These are phyloP conservation scores for Acleris literana DNA, from an alignment of 2,888 invertebrate genomes.

Conservation along the genomic window DNA sequence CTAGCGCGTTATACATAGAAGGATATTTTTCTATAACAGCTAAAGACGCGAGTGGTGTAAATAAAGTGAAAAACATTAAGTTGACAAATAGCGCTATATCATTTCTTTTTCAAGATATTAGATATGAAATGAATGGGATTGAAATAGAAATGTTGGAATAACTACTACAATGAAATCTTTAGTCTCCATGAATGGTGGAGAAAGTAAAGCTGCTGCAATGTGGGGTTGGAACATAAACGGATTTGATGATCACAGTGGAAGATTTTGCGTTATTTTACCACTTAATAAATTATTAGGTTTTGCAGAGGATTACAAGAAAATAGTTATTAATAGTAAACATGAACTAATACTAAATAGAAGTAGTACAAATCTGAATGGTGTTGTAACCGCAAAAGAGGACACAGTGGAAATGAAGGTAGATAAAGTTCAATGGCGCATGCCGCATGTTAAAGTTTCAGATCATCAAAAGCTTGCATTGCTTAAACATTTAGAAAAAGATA, in stretches of 20 bases:
- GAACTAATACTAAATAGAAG: too few relatives aligned
- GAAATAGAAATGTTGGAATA: constrained; percentile 46
- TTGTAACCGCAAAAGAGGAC: too few relatives aligned
- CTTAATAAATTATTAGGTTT: constrained; percentile 2
- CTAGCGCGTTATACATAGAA: constrained; percentile 39
- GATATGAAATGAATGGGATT: constrained; percentile 14
- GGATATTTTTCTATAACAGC: constrained; percentile 16
- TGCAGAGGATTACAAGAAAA: too few relatives aligned
- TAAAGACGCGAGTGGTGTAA: background rate
- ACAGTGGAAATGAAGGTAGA: constrained; percentile 14
- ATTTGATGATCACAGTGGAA: too few relatives aligned
- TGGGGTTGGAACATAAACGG: constrained; percentile 42
- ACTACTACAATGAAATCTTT: constrained; percentile 54
- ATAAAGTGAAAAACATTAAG: background rate
- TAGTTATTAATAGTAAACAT: too few relatives aligned
- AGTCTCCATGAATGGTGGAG: constrained; percentile 47
- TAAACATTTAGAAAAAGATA: constrained; percentile 42
- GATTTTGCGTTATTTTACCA: too few relatives aligned
- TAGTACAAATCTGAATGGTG: too few relatives aligned
- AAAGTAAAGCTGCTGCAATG: constrained; percentile 44
- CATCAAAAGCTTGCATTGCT: constrained; percentile 27
- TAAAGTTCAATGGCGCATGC: constrained; percentile 34
- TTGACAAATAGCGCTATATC: constrained; percentile 3
- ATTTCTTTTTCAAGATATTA: constrained; percentile 13
- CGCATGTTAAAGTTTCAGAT: constrained; percentile 38